Percentiles rank a stretch among this genome's conserved stretches.
These are phyloP conservation scores for Dromiciops gliroides DNA, from an alignment of 2,113 vertebrate species.

Conservation along the genomic window DNA sequence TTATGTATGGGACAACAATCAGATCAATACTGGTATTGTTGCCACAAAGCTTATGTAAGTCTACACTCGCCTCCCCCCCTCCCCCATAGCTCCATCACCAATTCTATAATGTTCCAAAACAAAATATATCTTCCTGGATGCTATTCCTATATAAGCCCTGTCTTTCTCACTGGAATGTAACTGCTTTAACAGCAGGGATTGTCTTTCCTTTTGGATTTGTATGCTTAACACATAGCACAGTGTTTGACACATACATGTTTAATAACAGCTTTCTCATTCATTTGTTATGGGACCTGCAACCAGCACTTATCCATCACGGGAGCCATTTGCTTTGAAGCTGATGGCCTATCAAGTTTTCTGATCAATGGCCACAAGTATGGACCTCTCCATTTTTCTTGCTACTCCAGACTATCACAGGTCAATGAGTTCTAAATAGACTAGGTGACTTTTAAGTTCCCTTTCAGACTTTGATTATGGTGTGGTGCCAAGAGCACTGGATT, in stretches of 20 bases:
- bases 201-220: not conserved
- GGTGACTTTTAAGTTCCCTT: not conserved
- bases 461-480: not conserved
- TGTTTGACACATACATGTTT: not conserved
- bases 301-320: not conserved
- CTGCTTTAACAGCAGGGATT: not conserved
- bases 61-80: not conserved
- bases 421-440: not conserved
- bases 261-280: not conserved
- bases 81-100: not conserved
- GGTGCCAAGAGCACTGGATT: not conserved
- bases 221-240: not conserved
- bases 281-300: not conserved
- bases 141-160: not conserved
- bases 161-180: not conserved
- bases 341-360: not conserved
- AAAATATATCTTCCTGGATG: not conserved
- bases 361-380: not conserved
- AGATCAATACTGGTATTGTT: not conserved
- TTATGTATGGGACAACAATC: not conserved
- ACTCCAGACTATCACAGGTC: not conserved
- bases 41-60: not conserved
- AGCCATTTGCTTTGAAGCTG: not conserved
- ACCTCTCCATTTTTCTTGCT: not conserved
- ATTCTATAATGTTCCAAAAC: not conserved